Evolutionary conservation across 2,888 invertebrate genomes (phyloP).

Genomic region (Heliothis peltigera): DNA sequence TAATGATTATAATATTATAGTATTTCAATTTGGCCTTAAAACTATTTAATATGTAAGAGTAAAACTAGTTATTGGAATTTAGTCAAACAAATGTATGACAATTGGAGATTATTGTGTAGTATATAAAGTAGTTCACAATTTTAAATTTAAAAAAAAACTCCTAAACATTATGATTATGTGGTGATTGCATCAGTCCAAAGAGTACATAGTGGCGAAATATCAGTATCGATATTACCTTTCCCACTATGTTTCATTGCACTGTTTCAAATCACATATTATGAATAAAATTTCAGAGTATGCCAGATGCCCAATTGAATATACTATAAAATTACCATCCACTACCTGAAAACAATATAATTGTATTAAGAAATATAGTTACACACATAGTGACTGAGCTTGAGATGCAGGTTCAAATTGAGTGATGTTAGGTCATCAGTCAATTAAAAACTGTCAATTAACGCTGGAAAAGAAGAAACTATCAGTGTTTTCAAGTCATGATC

Average conservation of each 20-base stretch:
- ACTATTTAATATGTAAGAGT: slow-evolving; percentile 40
- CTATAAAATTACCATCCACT: neutral
- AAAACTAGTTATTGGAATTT: slow-evolving; percentile 38
- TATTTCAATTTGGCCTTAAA: slow-evolving; percentile 52
- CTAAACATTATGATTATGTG: neutral
- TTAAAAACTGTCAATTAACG: neutral
- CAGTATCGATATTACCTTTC: slow-evolving; percentile 26
- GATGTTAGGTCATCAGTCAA: neutral
- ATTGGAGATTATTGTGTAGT: slow-evolving; percentile 24
- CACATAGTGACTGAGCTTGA: too few species aligned
- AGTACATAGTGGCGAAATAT: slow-evolving; percentile 49
- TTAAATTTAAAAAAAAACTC: slow-evolving; percentile 5
- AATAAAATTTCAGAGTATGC: neutral
- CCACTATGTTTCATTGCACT: neutral
- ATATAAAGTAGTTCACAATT: slow-evolving; percentile 5
- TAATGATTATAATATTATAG: slow-evolving; percentile 8
- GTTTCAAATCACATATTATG: neutral
- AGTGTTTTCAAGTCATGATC: neutral
- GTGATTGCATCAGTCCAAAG: neutral
- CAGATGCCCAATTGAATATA: neutral
- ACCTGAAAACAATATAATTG: too few species aligned
- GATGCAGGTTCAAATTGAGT: neutral
- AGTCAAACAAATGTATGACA: slow-evolving; percentile 8
- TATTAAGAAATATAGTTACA: too few species aligned
- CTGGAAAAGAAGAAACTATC: neutral